Evolutionary conservation across 1,140 invertebrate genomes (phyloP).

Genomic region (Trypoxylus dichotomus): DNA sequence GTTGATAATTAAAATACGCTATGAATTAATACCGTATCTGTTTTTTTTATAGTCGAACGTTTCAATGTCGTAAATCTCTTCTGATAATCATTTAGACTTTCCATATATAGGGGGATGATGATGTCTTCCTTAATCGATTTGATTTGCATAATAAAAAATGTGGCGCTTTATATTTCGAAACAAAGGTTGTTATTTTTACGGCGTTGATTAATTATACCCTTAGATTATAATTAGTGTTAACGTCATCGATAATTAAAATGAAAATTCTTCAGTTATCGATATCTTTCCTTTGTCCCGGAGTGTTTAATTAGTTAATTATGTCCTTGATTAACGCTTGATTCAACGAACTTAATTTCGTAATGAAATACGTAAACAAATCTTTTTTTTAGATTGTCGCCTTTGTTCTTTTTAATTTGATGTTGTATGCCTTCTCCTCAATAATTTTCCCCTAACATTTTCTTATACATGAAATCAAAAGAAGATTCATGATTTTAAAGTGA

Average conservation of each 20-base stretch:
- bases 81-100: not conserved
- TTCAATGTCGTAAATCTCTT: slow-evolving; percentile 13
- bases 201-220: not conserved
- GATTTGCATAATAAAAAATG: slow-evolving; percentile 16
- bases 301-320: too few species aligned
- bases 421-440: too few species aligned
- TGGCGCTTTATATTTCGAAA: slow-evolving; percentile 5
- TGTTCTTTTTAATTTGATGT: too few species aligned
- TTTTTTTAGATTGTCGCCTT: too few species aligned
- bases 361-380: too few species aligned
- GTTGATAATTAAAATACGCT: slow-evolving; percentile 5
- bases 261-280: not conserved
- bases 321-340: too few species aligned
- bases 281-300: too few species aligned
- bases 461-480: too few species aligned
- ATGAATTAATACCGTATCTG: not conserved
- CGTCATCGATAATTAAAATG: not conserved
- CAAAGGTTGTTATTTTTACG: not conserved
- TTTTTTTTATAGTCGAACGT: not conserved
- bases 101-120: slow-evolving; percentile 11
- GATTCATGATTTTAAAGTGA: too few species aligned
- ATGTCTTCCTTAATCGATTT: slow-evolving; percentile 5
- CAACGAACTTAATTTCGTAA: too few species aligned
- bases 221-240: not conserved
- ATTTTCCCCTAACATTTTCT: too few species aligned